Conservation (phyloP, 2,797 vertebrate genomes). For the Parauchenoglanis ngamensis region DNA sequence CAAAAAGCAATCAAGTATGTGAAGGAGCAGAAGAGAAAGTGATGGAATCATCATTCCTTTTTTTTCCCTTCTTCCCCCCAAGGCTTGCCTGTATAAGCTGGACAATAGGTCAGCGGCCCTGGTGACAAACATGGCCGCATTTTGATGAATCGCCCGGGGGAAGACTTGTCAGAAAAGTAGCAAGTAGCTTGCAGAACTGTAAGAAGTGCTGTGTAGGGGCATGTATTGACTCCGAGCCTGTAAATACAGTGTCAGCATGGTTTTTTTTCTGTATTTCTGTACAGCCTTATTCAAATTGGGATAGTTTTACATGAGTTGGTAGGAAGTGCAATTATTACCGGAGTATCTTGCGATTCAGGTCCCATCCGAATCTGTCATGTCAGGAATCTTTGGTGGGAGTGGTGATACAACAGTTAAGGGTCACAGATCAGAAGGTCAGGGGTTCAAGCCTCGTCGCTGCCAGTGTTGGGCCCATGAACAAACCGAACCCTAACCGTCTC, state of each 20-base stretch:
- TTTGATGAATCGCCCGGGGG: slow-evolving; percentile 31
- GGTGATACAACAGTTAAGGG: background rate
- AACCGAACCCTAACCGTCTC: background rate
- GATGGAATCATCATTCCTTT: background rate
- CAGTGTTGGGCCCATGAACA: background rate
- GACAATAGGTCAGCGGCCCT: slow-evolving; percentile 27
- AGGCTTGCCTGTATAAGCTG: slow-evolving; percentile 17
- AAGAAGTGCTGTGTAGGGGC: slow-evolving; percentile 15
- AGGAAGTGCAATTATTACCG: background rate
- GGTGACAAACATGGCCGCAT: slow-evolving; percentile 4
- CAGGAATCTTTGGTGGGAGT: background rate
- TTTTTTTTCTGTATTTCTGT: background rate
- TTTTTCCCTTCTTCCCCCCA: background rate
- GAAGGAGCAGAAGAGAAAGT: background rate
- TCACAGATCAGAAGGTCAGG: background rate
- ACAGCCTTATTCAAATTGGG: background rate
- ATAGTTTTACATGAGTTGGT: background rate
- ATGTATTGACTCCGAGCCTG: slow-evolving; percentile 15
- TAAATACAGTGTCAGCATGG: slow-evolving; percentile 2
- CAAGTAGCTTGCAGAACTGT: slow-evolving; percentile 25
- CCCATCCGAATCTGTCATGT: background rate
- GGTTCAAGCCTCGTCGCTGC: background rate
- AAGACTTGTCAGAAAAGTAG: slow-evolving; percentile 24
- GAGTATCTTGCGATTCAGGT: background rate
- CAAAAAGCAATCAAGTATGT: background rate